Base-by-base conservation (phyloP, 2,113 vertebrate genomes). In the Centropus unirufus region DNA sequence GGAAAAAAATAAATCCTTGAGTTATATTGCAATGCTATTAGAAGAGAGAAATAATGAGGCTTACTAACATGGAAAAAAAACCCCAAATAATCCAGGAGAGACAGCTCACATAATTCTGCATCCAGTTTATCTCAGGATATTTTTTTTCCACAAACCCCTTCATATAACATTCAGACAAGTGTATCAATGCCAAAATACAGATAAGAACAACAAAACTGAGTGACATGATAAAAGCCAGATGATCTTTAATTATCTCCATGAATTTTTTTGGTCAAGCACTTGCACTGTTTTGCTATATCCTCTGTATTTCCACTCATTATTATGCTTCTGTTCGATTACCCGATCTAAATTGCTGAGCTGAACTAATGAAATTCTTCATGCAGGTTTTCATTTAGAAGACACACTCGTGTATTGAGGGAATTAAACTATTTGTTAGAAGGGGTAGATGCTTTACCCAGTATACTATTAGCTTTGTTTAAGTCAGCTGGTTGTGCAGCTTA, bases 341-440 rank as follows among this genome's bases (percentile, higher is more conserved):
- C 72, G 46, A 55, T 76, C 51, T 83, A 87, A 95, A 93, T 62
- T 91, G 30, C 42, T 94, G 63, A 54, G 61, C 47, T 66, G 62
- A 80, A 79, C 88, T 89, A 54, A 30, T 91, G 55, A 64, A 78
- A 91, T 79, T 83, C 49, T 59, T 85, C 54, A 27, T 32, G 32
- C 47, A 52, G 47, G 59, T 81, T 72, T 79, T 75, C 39, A 63
- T 69, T 47, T 64, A 72, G 70, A 91, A 81, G 54, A 69, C 40
- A 63, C 30, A 44, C 77, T 76, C 79, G 77, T 64, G 55, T n/a
- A 39, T 5, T 55, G 70, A 69, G 54, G 47, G 44, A 85, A 73
- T 80, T 83, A 87, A 95, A 81, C 44, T 87, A 67, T 88, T 70
- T 59, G 46, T 80, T 78, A 75, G 46, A 83, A 93, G 46, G 49